phyloP scores from a whole-genome alignment of 2,888 invertebrate genomes.

The Rhagonycha fulva region DNA sequence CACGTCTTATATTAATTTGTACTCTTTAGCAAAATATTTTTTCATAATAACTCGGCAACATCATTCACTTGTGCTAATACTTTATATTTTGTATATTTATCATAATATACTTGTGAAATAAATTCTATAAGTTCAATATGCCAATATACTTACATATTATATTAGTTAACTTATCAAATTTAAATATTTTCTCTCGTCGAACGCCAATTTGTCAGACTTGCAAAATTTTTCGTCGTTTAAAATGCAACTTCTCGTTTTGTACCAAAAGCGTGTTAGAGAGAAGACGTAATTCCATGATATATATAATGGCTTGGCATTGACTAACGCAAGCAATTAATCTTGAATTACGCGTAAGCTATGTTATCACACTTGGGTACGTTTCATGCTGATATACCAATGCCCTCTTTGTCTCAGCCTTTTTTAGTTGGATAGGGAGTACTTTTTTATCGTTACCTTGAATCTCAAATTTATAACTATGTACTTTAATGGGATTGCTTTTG shows the following conservation, averaged over 20 bases:
- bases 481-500: slow-evolving; percentile 25
- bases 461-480: slow-evolving; percentile 24
- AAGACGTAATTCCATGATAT: slow-evolving; percentile 45
- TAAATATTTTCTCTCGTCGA: neutral
- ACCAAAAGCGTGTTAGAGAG: slow-evolving; percentile 24
- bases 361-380: slow-evolving; percentile 31
- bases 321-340: slow-evolving; percentile 51
- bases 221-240: slow-evolving; percentile 25
- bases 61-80: no score
- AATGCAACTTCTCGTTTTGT: slow-evolving; percentile 23
- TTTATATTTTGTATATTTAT: no score
- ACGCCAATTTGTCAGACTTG: slow-evolving; percentile 36
- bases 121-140: neutral
- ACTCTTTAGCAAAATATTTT: neutral
- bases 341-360: slow-evolving; percentile 47
- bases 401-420: slow-evolving; percentile 24
- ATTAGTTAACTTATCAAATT: neutral
- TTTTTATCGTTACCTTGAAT: slow-evolving; percentile 28
- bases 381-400: slow-evolving; percentile 24
- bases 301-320: slow-evolving; percentile 49
- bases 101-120: neutral
- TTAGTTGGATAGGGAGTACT: slow-evolving; percentile 19
- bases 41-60: neutral
- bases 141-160: neutral
- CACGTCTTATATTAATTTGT: neutral